Evolutionary conservation across 2,113 vertebrate species (phyloP), one percentile per base, ranked within the genome.

Genomic region (Otolemur garnettii): DNA sequence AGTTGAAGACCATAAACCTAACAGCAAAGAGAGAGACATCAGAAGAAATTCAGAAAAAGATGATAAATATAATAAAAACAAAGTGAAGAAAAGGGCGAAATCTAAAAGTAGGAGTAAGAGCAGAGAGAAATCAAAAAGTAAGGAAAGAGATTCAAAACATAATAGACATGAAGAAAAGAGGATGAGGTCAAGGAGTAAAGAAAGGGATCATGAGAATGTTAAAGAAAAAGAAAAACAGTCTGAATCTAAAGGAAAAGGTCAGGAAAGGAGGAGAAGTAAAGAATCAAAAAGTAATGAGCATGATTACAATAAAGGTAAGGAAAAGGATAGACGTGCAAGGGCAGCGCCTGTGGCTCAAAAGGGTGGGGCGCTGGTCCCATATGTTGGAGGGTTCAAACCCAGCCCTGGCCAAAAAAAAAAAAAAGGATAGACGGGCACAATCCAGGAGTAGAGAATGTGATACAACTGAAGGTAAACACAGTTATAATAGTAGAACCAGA

Each of bases 81-180:
- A 99, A 97, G 95, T 99, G 94, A 99, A 99, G 98, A 99, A 99
- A 98, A 99, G 98, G 94, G 99, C 98, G 88, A 99, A 98, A 96
- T 99, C 99, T 94, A 98, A 98, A 97, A 99, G 99, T 95, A 99
- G 99, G 95, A 99, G 99, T 97, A 99, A 99, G 97, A 99, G 99
- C 98, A 98, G 98, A 98, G 99, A 99, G 68, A 99, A 99, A 96
- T 98, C 98, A 57, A 98, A 98, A 97, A 99, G 99, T 97, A 99
- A 98, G 95, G 98, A 99, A 80, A 98, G 98, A 97, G 99, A 99
- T 72, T 97, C 98, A 45, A 99, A 98, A 87, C 98, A 98, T 85
- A 97, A 95, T 80, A 99, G 98, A 95, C 98, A 98, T 1, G 98
- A 99, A 87, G 99, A 99, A 75, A 99, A 98, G 95, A 98, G 97